Base-by-base conservation (phyloP, 2,113 vertebrate genomes). In the Zosterops borbonicus region DNA sequence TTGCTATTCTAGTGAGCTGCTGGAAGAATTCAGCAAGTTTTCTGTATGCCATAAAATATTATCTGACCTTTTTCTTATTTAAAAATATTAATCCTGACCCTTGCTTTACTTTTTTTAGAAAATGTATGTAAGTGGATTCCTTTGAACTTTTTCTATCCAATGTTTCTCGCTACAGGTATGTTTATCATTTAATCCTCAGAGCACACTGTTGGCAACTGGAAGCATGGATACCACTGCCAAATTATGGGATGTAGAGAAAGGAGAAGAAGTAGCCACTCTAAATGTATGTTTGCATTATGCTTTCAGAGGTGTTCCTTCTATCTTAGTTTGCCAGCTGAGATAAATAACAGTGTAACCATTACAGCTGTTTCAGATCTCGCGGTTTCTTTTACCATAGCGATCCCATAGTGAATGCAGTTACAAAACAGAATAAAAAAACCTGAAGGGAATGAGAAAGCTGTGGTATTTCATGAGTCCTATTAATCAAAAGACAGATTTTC, bases 131-230 rank as follows among this genome's bases (percentile, higher is more conserved):
- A 67, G 52, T 37, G 4, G 33, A 52, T 33, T 9, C 11, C 14
- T 68, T 86, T 80, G 63, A 31, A 76, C 31, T 39, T 76, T 62
- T 84, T 71, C 27, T 41, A 42, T 27, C 28, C 29, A 22, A 81
- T 14, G 2, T 44, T 95, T 96, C 95, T 94, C 3, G 28, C 92
- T 74, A 76, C 95, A 99, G 99, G 98, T 99, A 21, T 99, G 99
- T 89, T 95, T 99, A 77, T 98, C 99, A 5, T 99, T 99, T 97
- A 99, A 99, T 94, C 99, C 98, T 83, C 99, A 99, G 97, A 99
- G 99, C 93, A 99, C 99, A 1, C 59, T 99, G 65, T 97, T 99
- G 95, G 99, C 99, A 62, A 99, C 99, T 41, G 99, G 99, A 86
- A 99, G 99, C 90, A 99, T 99, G 99, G 99, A 99, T 63, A 97